These are phyloP conservation scores for Harpagus bidentatus DNA, from an alignment of 2,113 vertebrate genomes.

Conservation along the genomic window DNA sequence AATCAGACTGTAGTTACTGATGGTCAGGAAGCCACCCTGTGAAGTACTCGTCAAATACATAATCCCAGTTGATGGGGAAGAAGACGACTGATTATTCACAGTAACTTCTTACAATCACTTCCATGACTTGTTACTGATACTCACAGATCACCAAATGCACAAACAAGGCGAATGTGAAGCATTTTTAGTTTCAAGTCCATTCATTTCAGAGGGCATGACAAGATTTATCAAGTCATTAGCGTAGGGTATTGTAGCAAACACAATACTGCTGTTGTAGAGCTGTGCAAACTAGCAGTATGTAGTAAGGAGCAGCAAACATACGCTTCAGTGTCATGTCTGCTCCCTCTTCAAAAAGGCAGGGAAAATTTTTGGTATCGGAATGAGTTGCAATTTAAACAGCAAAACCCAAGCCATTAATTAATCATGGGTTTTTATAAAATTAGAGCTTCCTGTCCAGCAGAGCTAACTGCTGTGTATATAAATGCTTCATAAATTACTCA, in stretches of 20 bases:
- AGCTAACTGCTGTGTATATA: slow-evolving; percentile 19
- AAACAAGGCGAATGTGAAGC: background rate
- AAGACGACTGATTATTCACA: background rate
- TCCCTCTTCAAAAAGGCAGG: background rate
- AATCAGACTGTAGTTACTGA: background rate
- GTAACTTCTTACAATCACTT: background rate
- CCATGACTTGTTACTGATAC: background rate
- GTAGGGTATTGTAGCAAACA: accelerated
- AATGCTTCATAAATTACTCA: slow-evolving; percentile 44
- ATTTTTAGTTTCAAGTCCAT: background rate
- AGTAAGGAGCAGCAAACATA: background rate
- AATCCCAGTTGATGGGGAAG: background rate
- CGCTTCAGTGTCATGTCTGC: accelerated
- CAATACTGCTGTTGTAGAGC: background rate
- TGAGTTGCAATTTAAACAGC: background rate
- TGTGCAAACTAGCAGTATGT: background rate
- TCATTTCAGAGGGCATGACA: background rate
- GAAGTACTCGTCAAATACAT: background rate
- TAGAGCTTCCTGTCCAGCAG: slow-evolving; percentile 17
- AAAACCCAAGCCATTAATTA: slow-evolving; percentile 15
- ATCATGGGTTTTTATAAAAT: background rate
- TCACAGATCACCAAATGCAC: background rate
- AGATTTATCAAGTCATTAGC: background rate
- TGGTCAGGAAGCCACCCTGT: background rate
- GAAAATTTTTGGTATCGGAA: background rate